These are phyloP conservation scores for Tinea trinotella DNA, from an alignment of 2,888 invertebrate genomes.

Conservation along the genomic window DNA sequence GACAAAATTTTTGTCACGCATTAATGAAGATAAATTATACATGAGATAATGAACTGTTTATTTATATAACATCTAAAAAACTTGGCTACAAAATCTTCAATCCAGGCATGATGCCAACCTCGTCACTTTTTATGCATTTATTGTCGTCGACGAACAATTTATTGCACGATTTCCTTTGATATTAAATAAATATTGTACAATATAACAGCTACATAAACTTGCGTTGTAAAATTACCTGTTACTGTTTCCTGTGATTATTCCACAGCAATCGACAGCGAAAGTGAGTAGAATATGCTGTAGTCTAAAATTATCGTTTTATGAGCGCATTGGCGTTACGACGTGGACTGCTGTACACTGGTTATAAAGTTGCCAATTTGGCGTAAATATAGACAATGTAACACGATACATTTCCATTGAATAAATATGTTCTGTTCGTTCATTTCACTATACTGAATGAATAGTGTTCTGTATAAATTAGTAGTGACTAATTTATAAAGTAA, in stretches of 20 bases:
- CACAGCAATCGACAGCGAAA: not conserved
- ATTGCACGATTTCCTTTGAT: not conserved
- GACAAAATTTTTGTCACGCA: constrained; percentile 27
- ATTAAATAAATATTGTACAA: not conserved
- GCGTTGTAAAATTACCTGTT: not conserved
- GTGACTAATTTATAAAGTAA: too few relatives aligned
- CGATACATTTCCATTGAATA: too few relatives aligned
- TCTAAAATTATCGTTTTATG: constrained; percentile 8
- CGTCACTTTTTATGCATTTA: constrained; percentile 25
- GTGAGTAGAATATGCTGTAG: not conserved
- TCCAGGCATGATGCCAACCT: constrained; percentile 44
- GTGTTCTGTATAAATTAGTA: too few relatives aligned
- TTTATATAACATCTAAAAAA: constrained; percentile 32
- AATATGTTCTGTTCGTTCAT: too few relatives aligned
- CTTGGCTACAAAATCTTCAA: constrained; percentile 33
- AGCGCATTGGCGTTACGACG: not conserved
- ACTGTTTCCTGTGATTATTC: not conserved
- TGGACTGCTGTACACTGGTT: not conserved
- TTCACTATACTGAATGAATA: too few relatives aligned
- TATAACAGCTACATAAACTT: not conserved
- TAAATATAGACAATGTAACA: not conserved
- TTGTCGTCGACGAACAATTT: constrained; percentile 3
- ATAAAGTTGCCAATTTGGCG: not conserved
- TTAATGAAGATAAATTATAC: constrained; percentile 43
- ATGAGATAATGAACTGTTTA: constrained; percentile 34